A percentile compares a stretch with the other conserved stretches of the same genome.
Evolutionary conservation across 2,113 vertebrate species (phyloP).

Genomic region (Equus przewalskii): DNA sequence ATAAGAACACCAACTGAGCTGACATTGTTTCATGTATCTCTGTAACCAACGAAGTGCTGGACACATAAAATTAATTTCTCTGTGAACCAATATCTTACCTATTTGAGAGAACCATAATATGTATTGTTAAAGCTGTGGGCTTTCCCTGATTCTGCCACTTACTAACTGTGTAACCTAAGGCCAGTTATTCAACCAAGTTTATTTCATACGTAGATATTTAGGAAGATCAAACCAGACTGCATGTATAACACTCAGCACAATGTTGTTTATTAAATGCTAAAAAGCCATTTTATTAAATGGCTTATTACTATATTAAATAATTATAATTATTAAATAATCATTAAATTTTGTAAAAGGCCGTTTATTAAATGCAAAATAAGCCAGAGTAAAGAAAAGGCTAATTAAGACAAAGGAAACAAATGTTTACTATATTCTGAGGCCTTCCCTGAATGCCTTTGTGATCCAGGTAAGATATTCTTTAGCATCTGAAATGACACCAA

Average conservation of each 20-base stretch:
- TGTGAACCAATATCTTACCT: slow-evolving; percentile 22
- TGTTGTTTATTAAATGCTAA: not conserved
- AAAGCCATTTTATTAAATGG: not conserved
- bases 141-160: slow-evolving; percentile 18
- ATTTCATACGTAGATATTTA: not conserved
- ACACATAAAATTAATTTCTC: slow-evolving; percentile 51
- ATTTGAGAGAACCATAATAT: not conserved
- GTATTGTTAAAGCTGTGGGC: not conserved
- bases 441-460: not conserved
- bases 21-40: not conserved
- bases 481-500: not conserved
- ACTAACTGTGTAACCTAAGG: not conserved
- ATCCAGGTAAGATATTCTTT: not conserved
- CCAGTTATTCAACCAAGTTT: slow-evolving; percentile 18
- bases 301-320: no score
- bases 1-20: not conserved
- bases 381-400: not conserved
- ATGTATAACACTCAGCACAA: not conserved
- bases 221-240: not conserved
- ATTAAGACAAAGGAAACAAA: slow-evolving; percentile 10
- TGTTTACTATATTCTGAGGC: not conserved
- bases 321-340: no score
- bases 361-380: not conserved
- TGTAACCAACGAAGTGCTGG: not conserved
- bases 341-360: no score